Percentiles rank a stretch among this genome's conserved stretches.
phyloP scores from a whole-genome alignment of 2,888 invertebrate species.

The Euplexia lucipara region DNA sequence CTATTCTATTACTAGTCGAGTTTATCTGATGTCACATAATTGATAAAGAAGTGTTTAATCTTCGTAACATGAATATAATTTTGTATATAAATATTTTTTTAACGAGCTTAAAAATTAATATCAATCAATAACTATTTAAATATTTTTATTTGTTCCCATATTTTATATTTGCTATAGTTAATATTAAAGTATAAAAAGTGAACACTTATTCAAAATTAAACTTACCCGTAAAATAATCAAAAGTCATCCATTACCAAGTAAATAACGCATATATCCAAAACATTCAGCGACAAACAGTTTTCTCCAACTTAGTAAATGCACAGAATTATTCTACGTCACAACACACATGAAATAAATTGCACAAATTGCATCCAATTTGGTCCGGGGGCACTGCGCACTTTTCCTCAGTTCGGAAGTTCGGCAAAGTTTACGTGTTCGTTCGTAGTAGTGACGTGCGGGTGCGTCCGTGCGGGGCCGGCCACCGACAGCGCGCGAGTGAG shows the following conservation, averaged over 20 bases:
- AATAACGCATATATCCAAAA: constrained; percentile 51
- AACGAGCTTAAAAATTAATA: neutral
- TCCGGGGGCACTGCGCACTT: constrained; percentile 68
- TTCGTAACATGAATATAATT: neutral
- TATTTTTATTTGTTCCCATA: neutral
- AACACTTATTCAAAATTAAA: constrained; percentile 1
- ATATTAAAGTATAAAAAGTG: neutral
- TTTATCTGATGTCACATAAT: constrained; percentile 3
- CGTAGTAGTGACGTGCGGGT: constrained; percentile 39
- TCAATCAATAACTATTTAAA: neutral
- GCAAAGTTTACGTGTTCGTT: constrained; percentile 71
- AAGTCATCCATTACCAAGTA: constrained; percentile 58
- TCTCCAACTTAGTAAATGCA: constrained; percentile 60
- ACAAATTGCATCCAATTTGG: constrained; percentile 77
- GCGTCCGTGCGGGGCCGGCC: constrained; percentile 61
- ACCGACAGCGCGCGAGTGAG: constrained; percentile 66
- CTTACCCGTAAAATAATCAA: constrained; percentile 64
- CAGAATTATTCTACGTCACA: constrained; percentile 65
- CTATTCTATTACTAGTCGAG: neutral
- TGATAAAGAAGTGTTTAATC: neutral
- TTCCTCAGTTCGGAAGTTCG: constrained; percentile 66
- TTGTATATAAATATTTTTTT: neutral
- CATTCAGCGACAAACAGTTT: constrained; percentile 54
- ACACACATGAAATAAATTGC: constrained; percentile 68
- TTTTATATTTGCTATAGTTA: neutral